Evolutionary conservation across 2,113 vertebrate species (phyloP), one percentile per base, ranked within the genome.

Genomic region (Gyps fulvus): DNA sequence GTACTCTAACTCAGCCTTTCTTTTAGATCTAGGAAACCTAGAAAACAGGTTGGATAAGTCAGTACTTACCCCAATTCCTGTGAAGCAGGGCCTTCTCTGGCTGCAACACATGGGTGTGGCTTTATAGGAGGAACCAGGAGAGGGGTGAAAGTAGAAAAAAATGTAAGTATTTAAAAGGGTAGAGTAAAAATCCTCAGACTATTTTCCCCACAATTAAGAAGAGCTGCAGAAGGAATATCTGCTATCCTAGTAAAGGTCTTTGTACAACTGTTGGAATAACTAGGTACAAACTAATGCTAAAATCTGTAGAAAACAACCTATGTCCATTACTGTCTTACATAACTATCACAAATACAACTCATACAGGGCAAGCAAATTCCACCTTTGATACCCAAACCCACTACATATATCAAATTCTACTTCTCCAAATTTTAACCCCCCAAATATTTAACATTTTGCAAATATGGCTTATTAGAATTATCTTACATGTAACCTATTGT

Each of bases 21-120:
- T 91, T 92, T 96, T 87, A 96, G 92, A 95, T 93, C 91, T 96
- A 96, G 95, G 86, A 95, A 97, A 96, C 93, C 93, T 93, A 97
- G 79, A 97, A 97, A 95, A 97, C 93, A 97, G 89, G 96, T 94
- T 96, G 93, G 81, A 31, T 71, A 88, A 94, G 95, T 98, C 93
- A 97, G 84, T 23, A 94, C 89, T 95, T 88, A 92, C 70, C 73
- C 47, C 63, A 45, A 17, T 7, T 58, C 52, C 63, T 19, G 81
- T 12, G 45, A 67, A 63, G 74, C 22, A 16, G 21, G 92, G 69
- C 86, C 79, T 88, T 78, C 88, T 78, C 40, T 59, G 27, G 36
- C 66, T 76, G 77, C 65, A 87, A 19, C 1, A 3, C 36, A 65
- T 3, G 4, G 16, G 40, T 29, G 45, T 43, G 38, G 55, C 86